Conservation (phyloP, 2,113 vertebrate species). For the Sphaerodactylus townsendi region DNA sequence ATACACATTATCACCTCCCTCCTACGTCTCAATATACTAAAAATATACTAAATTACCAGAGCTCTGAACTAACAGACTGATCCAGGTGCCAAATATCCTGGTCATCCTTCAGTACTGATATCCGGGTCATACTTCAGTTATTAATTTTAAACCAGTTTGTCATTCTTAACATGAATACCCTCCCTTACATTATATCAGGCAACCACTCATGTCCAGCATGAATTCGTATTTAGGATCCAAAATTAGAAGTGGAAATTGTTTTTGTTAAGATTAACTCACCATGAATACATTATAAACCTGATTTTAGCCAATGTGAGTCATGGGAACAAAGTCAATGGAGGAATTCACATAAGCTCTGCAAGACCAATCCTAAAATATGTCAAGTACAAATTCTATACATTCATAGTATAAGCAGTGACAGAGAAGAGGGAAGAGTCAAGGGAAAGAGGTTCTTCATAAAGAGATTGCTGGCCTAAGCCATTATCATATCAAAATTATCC, state of each 20-base stretch:
- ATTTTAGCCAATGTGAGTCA: background rate
- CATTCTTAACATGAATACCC: background rate
- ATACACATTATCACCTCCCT: too few species aligned
- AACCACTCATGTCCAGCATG: background rate
- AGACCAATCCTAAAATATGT: slow-evolving; percentile 4
- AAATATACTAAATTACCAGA: too few species aligned
- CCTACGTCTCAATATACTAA: too few species aligned
- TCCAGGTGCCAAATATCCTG: too few species aligned
- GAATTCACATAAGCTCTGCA: background rate
- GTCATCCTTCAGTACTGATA: too few species aligned
- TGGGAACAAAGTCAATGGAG: background rate
- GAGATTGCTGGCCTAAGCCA: background rate
- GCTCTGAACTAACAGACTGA: too few species aligned
- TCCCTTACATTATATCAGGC: slow-evolving; percentile 18
- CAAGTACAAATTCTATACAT: slow-evolving; percentile 12
- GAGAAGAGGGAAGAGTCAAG: background rate
- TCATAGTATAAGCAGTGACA: slow-evolving; percentile 10
- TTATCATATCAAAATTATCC: slow-evolving; percentile 21
- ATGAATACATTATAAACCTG: slow-evolving; percentile 23
- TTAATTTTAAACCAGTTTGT: slow-evolving; percentile 6
- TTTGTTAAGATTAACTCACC: slow-evolving; percentile 45
- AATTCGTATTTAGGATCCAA: slow-evolving; percentile 26
- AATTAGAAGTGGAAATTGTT: slow-evolving; percentile 26
- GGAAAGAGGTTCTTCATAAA: background rate
- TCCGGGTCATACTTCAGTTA: too few species aligned